Evolutionary conservation across 2,113 vertebrate genomes (phyloP), one percentile per base, ranked within the genome.

Genomic region (Hydrochoerus hydrochaeris): DNA sequence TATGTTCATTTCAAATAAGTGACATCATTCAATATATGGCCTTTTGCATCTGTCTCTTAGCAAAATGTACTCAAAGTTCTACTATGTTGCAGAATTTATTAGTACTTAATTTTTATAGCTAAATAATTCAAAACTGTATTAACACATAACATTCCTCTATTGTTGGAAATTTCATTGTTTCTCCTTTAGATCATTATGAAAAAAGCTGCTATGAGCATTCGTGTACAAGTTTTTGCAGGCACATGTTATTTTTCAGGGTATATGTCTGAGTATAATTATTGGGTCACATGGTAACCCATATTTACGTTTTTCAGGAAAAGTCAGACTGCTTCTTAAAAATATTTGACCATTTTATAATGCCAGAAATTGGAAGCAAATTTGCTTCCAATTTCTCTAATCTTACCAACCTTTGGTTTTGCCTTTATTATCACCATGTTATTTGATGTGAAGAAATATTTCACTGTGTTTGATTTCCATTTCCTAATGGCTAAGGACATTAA

Each of bases 101-200:
- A 80, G 67, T 57, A 73, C 24, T 73, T 95, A 41, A 75, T 57
- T 92, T 91, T 94, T 26, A 87, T 57, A 60, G 41, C 30, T 77
- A 69, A 86, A 90, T 65, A 91, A 90, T 77, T 88, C 22, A 60
- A 35, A 32, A 44, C 30, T 41, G 8, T 75, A 67, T 38, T 62
- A 26, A 60, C 84, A 46, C 22, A 62, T 26, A n/a, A 91, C 38
- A 94, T 46, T 94, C 8, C 95, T 86, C 73, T 32, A 12, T 20
- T 89, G 44, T 30, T 78, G 32, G 22, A 80, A 41, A 81, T 26
- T 85, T 89, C 44, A 52, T 91, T 78, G 14, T 86, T 91, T 75
- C 19, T 9, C 63, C 35, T 75, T 75, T 60, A 13, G 16, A n/a
- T 14, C 85, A 78, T 30, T 63, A 69, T 49, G n/a, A 88, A 69